Evolutionary conservation across 2,113 vertebrate species (phyloP), one percentile per base, ranked within the genome.

Genomic region (Psittacus erithacus): DNA sequence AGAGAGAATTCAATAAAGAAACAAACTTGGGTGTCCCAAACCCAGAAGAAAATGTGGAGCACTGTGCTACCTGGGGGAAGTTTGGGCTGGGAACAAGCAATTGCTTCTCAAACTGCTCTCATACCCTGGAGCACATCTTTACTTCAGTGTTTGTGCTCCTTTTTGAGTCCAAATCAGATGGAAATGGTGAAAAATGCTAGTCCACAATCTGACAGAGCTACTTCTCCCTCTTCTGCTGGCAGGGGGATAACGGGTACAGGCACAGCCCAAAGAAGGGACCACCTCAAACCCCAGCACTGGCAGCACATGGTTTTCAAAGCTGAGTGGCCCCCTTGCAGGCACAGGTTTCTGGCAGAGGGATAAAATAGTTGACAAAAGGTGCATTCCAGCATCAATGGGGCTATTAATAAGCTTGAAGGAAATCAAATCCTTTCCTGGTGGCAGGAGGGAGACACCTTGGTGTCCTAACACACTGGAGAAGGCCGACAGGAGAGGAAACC

Each of bases 241-340:
- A 31, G 31, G 20, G 17, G n/a, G 31, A 9, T 59, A 65, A 43
- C 0, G 5, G 24, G 17, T 19, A 4, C 55, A 47, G 75, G 62
- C 1, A 9, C 22, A 75, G 47, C 8, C 33, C 0, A 1, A 35
- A 46, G 28, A 70, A 19, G 15, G 23, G 10, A 59, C 11, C 24
- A 27, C 15, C 31, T 41, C 3, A 0, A 67, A 67, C 3, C 4
- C 39, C 3, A 2, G 23, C n/a, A 19, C 9, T 24, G 38, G 10
- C 27, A 86, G 17, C 14, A 33, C 9, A 10, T 5, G 44, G 57
- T 14, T 73, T 77, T 60, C 29, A 17, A 43, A 60, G 13, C 18
- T 38, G 63, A 31, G 19, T 10, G 7, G 1, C 25, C 20, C 41
- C 24, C 64, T 82, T 50, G 16, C 9, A 28, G 57, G 25, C 38